A percentile compares a stretch with the other conserved stretches of the same genome.
Evolutionary conservation across 2,113 vertebrate species (phyloP).

Genomic region (Saguinus midas): DNA sequence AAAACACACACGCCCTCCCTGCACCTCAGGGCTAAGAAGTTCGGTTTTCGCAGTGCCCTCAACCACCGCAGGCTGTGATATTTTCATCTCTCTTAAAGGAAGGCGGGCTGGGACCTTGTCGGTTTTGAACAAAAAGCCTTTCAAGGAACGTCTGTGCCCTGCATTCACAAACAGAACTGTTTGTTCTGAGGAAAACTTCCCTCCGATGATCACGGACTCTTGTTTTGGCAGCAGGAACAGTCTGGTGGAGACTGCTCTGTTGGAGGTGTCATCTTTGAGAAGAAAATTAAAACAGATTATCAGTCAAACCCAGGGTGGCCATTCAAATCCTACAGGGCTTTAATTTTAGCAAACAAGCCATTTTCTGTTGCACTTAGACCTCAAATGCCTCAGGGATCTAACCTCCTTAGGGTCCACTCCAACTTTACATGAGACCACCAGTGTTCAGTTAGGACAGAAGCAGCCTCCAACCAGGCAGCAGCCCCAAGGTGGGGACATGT

Average conservation of each 20-base stretch:
- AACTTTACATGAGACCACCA: background rate
- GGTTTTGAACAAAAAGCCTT: slow-evolving; percentile 41
- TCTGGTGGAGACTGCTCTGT: background rate
- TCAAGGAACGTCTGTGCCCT: slow-evolving; percentile 15
- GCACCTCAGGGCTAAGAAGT: background rate
- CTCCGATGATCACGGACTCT: background rate
- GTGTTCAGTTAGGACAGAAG: background rate
- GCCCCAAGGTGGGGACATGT: background rate
- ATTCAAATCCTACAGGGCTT: background rate
- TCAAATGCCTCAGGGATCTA: background rate
- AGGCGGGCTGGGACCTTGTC: background rate
- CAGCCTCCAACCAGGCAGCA: background rate
- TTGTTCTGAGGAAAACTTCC: slow-evolving; percentile 19
- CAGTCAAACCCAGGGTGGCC: slow-evolving; percentile 19
- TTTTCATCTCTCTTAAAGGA: slow-evolving; percentile 57
- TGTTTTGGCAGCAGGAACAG: background rate
- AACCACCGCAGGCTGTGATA: background rate
- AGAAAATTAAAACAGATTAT: slow-evolving; percentile 50
- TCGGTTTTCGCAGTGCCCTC: background rate
- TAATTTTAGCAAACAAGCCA: background rate
- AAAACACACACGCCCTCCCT: slow-evolving; percentile 30
- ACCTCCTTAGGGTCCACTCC: background rate
- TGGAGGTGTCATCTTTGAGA: background rate
- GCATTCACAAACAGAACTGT: background rate
- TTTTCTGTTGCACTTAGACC: background rate